Evolutionary conservation across 2,888 invertebrate species (phyloP), one percentile per base, ranked within the genome.

Genomic region (Sycophila texana): DNA sequence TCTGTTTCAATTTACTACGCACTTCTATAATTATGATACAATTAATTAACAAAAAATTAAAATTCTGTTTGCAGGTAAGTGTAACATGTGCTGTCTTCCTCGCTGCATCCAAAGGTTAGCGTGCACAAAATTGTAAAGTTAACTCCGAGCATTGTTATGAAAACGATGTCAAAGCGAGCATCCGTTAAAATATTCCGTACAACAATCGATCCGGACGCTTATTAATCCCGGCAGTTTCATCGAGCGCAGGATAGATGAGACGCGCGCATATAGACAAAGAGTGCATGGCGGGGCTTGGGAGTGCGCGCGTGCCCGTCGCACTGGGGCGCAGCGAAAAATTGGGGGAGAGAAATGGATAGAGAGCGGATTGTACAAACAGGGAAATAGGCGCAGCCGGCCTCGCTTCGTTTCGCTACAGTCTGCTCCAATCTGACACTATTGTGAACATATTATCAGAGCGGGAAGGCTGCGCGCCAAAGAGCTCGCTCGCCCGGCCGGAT

Each of bases 301-400:
- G 51, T 20, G 30, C 22, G 49, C 49, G 58, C 22, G 18, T 2
- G 75, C 39, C 47, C 13, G 57, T 16, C 22, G 57, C 57, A 13
- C 20, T 68, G 63, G 73, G 83, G 81, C 51, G 81, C 61, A 74
- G 78, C 74, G 80, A 81, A 82, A 82, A 80, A 81, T 77, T 58
- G 83, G 78, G 81, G 81, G 78, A 82, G 77, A 83, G 67, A 79
- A 74, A 77, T 26, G 67, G 66, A n/a, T n/a, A 77, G 75, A 73
- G 72, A 78, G 81, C 74, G 77, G 85, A 86, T 87, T 86, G 86
- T 86, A 85, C 84, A 87, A 87, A 87, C 84, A 87, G 85, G 87
- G 85, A 87, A 86, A 85, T 82, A 82, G 83, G 81, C 82, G 68
- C 83, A 83, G 83, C 83, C 83, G 83, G 83, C 83, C 47, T 77